A percentile compares a stretch with the other conserved stretches of the same genome.
Conservation (phyloP, 2,797 vertebrate genomes). For the Argentina silus region DNA sequence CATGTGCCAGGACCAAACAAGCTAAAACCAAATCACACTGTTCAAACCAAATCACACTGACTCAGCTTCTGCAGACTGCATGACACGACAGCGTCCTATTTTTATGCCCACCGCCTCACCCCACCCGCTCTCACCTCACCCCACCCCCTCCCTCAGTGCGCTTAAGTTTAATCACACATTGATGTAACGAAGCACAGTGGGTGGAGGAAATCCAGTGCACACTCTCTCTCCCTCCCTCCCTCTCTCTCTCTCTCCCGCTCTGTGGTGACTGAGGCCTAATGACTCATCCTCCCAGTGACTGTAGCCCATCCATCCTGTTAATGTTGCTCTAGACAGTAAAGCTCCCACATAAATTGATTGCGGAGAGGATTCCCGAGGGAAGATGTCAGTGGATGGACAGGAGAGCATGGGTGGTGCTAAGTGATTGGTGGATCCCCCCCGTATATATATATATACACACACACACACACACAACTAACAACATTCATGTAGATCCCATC, state of each 20-base stretch:
- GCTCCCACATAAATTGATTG: neutral
- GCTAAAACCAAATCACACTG: too few species aligned
- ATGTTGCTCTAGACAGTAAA: neutral
- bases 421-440: too few species aligned
- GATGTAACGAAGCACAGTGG: conserved; percentile 17
- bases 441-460: too few species aligned
- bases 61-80: conserved; percentile 18
- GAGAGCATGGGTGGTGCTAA: too few species aligned
- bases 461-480: too few species aligned
- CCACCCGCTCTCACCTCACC: neutral
- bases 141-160: neutral
- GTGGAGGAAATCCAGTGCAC: neutral
- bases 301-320: neutral
- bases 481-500: too few species aligned
- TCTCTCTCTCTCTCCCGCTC: too few species aligned
- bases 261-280: neutral
- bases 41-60: too few species aligned
- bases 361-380: neutral
- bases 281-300: neutral
- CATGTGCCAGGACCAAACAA: too few species aligned
- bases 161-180: conserved; percentile 33
- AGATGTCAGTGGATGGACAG: neutral
- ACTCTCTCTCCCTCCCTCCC: neutral
- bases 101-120: conserved; percentile 16
- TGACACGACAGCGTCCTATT: conserved; percentile 25